Evolutionary conservation across 2,113 vertebrate genomes (phyloP), one percentile per base, ranked within the genome.

Genomic region (Scalopus aquaticus): DNA sequence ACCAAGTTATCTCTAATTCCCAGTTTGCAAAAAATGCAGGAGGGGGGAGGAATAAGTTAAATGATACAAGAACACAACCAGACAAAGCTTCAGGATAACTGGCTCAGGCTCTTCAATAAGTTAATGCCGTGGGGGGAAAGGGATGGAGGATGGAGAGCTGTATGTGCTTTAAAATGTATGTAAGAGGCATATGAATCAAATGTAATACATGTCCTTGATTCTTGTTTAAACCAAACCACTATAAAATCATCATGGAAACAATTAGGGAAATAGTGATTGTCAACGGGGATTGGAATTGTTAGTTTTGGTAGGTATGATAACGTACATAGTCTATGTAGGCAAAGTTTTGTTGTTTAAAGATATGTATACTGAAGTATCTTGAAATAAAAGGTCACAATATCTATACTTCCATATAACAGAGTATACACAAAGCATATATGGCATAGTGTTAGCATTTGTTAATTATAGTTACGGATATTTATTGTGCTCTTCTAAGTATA

Each of bases 201-300:
- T 60, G 9, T 3, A 88, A 62, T 64, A 8, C 16, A 26, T 26
- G 62, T 44, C 15, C 10, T 81, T 88, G 30, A 79, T 62, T 85
- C 56, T 65, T 9, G 2, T 54, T 93, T 95, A 90, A 78, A 83
- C 12, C 92, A 95, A 88, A 83, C 11, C 32, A 82, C 28, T 78
- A 28, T 67, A 77, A 81, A 77, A 46, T 6, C 89, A 78, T 51
- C 70, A 39, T n/a, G 37, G n/a, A 24, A 17, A 67, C 22, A 44
- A 46, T 49, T 88, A 76, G 51, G 13, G 30, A 65, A 37, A 80
- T 77, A 39, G 5, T 8, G 85, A 19, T 62, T 80, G 73, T 30
- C 65, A n/a, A 28, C 39, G 9, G 13, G 37, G 7, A 79, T 86
- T 88, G 67, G 15, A 88, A 67, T 69, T 42, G 13, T 60, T 90